phyloP scores from a whole-genome alignment of 2,888 invertebrate genomes.

The Xestia c-nigrum region DNA sequence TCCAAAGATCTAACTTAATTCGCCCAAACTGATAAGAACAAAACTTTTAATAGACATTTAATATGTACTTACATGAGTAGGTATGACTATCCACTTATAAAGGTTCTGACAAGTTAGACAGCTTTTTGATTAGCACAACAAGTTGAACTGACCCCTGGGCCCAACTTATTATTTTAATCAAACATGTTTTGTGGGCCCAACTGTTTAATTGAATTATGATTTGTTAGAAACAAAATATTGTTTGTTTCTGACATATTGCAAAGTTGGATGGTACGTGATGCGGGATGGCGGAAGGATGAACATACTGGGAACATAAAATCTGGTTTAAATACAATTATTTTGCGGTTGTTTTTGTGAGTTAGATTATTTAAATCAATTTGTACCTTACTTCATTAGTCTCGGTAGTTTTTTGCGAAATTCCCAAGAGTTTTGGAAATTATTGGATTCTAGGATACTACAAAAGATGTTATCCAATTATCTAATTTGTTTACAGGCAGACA shows the following conservation, averaged over 20 bases:
- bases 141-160: slow-evolving; percentile 29
- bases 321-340: slow-evolving; percentile 29
- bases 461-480: neutral
- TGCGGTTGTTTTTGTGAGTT: neutral
- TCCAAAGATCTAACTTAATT: neutral
- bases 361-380: neutral
- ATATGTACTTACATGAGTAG: neutral
- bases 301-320: neutral
- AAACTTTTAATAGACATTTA: neutral
- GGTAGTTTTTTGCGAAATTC: neutral
- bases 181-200: slow-evolving; percentile 45
- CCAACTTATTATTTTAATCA: slow-evolving; percentile 57
- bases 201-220: slow-evolving; percentile 59
- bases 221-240: slow-evolving; percentile 55
- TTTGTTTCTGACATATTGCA: slow-evolving; percentile 54
- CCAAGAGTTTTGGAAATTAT: too few species aligned
- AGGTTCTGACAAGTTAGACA: slow-evolving; percentile 42
- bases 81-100: slow-evolving; percentile 27
- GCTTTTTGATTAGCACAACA: slow-evolving; percentile 50
- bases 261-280: slow-evolving; percentile 32
- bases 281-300: slow-evolving; percentile 27
- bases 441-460: neutral
- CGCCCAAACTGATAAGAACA: neutral
- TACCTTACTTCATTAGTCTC: too few species aligned
- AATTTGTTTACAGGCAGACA: neutral